A percentile compares a stretch with the other conserved stretches of the same genome.
These are phyloP conservation scores for Sebastes baramenuke DNA, from an alignment of 2,797 vertebrate species.

Conservation along the genomic window DNA sequence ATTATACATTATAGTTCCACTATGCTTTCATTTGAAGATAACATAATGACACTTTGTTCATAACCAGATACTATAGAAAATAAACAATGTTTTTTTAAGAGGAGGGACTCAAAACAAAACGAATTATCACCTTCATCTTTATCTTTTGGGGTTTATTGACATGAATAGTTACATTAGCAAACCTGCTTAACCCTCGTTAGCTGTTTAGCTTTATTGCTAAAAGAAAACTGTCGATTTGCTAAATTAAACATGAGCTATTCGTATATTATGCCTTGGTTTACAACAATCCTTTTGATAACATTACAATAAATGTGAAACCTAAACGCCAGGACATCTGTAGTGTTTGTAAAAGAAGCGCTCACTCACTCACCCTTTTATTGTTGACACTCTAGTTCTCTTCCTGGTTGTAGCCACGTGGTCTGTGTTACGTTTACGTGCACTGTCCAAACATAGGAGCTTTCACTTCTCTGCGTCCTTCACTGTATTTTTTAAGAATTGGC, in stretches of 20 bases:
- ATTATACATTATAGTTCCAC: neutral
- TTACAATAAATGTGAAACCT: rapidly evolving
- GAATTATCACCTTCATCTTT: neutral
- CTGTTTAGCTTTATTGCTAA: neutral
- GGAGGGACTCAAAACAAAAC: neutral
- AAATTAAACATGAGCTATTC: neutral
- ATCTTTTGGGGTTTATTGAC: neutral
- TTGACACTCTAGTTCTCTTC: conserved; percentile 59
- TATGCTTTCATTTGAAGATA: neutral
- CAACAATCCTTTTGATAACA: neutral
- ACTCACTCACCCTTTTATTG: conserved; percentile 71
- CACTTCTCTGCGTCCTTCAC: neutral
- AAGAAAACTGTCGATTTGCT: neutral
- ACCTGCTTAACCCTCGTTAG: conserved; percentile 4
- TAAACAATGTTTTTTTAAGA: neutral
- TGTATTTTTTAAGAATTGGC: neutral
- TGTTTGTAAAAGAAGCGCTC: conserved; percentile 19
- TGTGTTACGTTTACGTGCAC: conserved; percentile 15
- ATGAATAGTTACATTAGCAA: neutral
- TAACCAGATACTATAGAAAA: neutral
- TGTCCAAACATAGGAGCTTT: neutral
- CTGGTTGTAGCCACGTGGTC: conserved; percentile 69
- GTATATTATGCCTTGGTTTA: rapidly evolving
- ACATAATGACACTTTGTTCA: neutral
- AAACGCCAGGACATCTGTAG: neutral